phyloP scores from a whole-genome alignment of 1,140 invertebrate genomes.

The Anastrepha obliqua region DNA sequence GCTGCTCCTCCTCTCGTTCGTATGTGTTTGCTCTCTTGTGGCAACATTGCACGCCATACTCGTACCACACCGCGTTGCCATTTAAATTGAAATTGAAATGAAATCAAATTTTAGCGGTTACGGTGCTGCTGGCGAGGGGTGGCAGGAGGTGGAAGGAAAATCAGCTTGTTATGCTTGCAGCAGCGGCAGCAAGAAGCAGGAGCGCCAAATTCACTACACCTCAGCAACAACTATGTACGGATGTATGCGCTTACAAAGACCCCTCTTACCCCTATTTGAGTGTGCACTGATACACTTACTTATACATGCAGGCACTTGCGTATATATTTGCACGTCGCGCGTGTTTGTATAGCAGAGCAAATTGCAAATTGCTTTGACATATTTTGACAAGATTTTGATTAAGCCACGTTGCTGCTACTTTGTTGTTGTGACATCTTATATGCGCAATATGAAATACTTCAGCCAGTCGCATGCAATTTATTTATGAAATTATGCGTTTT shows the following conservation, averaged over 20 bases:
- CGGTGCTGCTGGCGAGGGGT: not conserved
- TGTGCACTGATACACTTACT: not conserved
- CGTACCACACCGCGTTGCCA: constrained; percentile 30
- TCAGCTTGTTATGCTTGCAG: constrained; percentile 7
- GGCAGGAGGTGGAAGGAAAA: not conserved
- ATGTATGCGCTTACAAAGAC: not conserved
- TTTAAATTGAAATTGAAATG: constrained; percentile 53
- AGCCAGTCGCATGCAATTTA: not conserved
- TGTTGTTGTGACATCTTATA: not conserved
- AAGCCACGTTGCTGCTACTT: constrained; percentile 29
- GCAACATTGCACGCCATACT: constrained; percentile 28
- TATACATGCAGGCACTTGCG: not conserved
- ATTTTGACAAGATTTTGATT: constrained; percentile 52
- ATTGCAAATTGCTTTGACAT: constrained; percentile 52
- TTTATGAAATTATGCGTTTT: not conserved
- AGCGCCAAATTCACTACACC: not conserved
- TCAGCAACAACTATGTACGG: not conserved
- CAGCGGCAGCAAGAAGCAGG: not conserved
- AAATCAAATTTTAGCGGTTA: constrained; percentile 53
- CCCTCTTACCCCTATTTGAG: not conserved
- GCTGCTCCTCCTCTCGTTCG: not conserved
- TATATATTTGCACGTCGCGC: not conserved
- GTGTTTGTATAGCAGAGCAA: not conserved
- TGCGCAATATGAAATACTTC: not conserved
- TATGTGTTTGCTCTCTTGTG: not conserved